Evolutionary conservation across 1,140 invertebrate genomes (phyloP).

Genomic region (Pristionchus pacificus): DNA sequence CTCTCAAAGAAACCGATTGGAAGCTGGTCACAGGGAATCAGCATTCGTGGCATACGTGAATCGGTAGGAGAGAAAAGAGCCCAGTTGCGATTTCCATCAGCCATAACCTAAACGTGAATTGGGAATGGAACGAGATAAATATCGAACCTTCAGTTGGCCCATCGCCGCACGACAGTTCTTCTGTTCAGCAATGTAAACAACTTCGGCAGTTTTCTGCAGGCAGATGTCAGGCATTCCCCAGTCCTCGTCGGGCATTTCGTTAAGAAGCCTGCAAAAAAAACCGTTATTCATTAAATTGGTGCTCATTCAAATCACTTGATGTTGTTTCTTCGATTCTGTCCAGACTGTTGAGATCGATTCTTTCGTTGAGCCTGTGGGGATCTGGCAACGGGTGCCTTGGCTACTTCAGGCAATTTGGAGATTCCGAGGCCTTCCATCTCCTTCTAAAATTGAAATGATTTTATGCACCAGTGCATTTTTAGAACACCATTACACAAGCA

Average conservation of each 20-base stretch:
- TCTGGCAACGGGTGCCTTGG: neutral
- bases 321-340: neutral
- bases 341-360: neutral
- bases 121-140: neutral
- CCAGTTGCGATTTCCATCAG: conserved; percentile 61
- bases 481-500: no score
- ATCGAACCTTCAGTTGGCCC: conserved; percentile 68
- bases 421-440: neutral
- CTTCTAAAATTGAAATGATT: neutral
- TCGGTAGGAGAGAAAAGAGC: conserved; percentile 72
- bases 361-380: neutral
- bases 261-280: conserved; percentile 2
- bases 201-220: conserved; percentile 58
- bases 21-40: conserved; percentile 64
- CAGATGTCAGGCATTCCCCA: conserved; percentile 39
- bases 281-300: neutral
- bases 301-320: neutral
- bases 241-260: conserved; percentile 30
- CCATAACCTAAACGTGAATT: neutral
- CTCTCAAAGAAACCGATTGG: conserved; percentile 23
- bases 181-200: conserved; percentile 62
- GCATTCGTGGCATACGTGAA: conserved; percentile 69
- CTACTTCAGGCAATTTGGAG: no score
- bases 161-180: conserved; percentile 68
- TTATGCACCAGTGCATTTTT: no score